Conservation (phyloP, 2,113 vertebrate species). For the Rattus rattus region DNA sequence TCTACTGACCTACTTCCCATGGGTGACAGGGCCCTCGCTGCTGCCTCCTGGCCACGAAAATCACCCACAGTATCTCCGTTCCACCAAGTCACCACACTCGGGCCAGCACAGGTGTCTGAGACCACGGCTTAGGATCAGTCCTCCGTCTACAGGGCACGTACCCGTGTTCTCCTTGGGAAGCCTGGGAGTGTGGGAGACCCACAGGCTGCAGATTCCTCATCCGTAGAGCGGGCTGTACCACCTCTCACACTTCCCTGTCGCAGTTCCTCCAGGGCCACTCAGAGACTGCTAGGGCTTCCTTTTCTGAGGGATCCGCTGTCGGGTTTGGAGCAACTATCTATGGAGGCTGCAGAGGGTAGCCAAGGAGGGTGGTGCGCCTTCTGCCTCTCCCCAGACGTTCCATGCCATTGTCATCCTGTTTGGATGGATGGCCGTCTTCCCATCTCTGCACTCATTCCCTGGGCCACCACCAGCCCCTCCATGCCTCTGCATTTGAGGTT, state of each 20-base stretch:
- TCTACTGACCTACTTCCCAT: not conserved
- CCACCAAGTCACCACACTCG: fast-evolving
- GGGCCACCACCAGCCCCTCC: not conserved
- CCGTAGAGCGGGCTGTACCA: not conserved
- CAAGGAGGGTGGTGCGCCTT: fast-evolving
- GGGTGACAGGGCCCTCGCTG: fast-evolving
- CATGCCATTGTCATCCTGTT: fast-evolving
- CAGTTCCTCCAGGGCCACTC: not conserved
- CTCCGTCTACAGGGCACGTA: not conserved
- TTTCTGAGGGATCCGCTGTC: not conserved
- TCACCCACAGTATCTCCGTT: not conserved
- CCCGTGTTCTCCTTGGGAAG: not conserved
- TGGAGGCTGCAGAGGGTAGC: not conserved
- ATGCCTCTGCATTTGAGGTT: not conserved
- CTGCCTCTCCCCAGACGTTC: fast-evolving
- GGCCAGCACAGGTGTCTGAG: fast-evolving
- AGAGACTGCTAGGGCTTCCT: not conserved
- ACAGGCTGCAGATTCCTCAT: not conserved
- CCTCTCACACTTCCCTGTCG: not conserved
- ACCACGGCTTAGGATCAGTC: not conserved
- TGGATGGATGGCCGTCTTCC: not conserved
- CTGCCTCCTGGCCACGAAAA: not conserved
- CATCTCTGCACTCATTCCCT: not conserved
- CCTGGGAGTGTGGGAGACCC: not conserved
- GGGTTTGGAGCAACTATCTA: not conserved